A percentile compares a stretch with the other conserved stretches of the same genome.
Evolutionary conservation across 64 coral and sea anemone genomes (phyloP).

Genomic region (Actinia tenebrosa): DNA sequence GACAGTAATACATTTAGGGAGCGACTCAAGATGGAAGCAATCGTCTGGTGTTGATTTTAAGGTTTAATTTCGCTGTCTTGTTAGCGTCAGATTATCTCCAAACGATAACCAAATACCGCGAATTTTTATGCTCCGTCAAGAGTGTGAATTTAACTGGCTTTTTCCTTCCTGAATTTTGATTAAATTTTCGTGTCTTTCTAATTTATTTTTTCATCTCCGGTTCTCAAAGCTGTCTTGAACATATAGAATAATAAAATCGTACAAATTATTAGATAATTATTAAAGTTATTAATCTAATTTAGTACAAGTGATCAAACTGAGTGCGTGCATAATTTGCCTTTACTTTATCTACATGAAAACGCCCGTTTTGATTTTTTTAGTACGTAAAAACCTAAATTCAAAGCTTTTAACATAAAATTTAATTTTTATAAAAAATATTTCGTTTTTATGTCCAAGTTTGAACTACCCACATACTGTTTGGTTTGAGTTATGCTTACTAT

Average conservation of each 20-base stretch:
- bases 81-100: constrained; percentile 10
- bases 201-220: not conserved
- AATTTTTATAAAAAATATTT: too few relatives aligned
- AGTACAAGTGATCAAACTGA: too few relatives aligned
- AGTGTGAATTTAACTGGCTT: not conserved
- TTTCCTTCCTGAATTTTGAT: not conserved
- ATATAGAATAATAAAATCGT: too few relatives aligned
- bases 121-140: not conserved
- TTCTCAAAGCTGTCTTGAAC: not conserved
- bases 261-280: too few relatives aligned
- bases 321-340: too few relatives aligned
- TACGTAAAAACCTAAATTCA: too few relatives aligned
- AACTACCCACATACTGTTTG: not conserved
- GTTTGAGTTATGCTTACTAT: not conserved
- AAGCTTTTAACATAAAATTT: too few relatives aligned
- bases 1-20: not conserved
- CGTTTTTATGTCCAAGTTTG: not conserved
- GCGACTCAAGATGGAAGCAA: not conserved
- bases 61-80: constrained; percentile 8
- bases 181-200: not conserved
- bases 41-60: constrained; percentile 10
- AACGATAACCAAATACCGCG: constrained; percentile 5
- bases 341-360: too few relatives aligned
- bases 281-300: too few relatives aligned
- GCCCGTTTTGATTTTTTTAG: too few relatives aligned